phyloP scores from a whole-genome alignment of 2,797 vertebrate genomes.

The Pterois miles region DNA sequence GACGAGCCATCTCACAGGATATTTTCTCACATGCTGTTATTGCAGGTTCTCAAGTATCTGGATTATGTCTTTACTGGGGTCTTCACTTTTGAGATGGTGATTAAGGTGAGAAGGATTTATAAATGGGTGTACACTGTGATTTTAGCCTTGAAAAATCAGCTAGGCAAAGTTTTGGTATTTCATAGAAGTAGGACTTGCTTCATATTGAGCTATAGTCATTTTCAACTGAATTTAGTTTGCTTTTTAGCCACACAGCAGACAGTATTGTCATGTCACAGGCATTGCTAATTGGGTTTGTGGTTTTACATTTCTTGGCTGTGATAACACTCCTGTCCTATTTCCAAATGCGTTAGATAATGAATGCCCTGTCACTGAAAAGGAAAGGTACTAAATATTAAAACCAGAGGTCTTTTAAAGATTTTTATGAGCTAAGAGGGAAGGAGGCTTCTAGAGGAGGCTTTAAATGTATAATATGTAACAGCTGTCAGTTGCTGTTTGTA shows the following conservation, averaged over 20 bases:
- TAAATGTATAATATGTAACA: background rate
- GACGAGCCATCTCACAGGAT: constrained; percentile 10
- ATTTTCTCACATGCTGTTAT: background rate
- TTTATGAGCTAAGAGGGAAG: background rate
- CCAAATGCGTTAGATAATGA: background rate
- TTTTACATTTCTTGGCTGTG: background rate
- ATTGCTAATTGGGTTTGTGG: constrained; percentile 15
- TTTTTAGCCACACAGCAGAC: background rate
- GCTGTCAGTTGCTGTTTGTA: no score
- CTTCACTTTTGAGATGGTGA: constrained; percentile 99
- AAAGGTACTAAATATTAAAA: background rate
- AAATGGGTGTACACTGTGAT: background rate
- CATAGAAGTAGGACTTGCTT: background rate
- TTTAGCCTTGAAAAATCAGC: background rate
- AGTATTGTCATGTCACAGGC: background rate
- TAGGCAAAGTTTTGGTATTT: background rate
- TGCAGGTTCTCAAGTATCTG: constrained; percentile 95
- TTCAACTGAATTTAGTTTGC: background rate
- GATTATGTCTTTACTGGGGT: constrained; percentile 99
- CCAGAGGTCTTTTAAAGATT: background rate
- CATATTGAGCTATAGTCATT: background rate
- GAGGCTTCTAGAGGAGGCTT: background rate
- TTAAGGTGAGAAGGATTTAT: constrained; percentile 88
- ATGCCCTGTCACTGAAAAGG: background rate
- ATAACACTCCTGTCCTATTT: constrained; percentile 2